phyloP scores from a whole-genome alignment of 1,140 invertebrate genomes.

The Procambarus clarkii region DNA sequence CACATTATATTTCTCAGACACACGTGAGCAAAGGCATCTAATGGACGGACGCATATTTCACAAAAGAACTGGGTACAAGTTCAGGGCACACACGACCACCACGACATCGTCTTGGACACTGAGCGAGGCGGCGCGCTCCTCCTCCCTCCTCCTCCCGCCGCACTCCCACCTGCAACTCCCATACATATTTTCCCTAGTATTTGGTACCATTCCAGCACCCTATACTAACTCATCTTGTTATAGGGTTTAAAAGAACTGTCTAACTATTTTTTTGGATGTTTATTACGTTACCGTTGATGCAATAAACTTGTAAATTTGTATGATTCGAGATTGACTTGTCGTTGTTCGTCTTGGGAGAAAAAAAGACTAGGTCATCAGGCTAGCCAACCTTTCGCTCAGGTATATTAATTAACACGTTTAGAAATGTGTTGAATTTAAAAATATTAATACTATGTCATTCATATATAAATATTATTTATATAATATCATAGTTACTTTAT shows the following conservation, averaged over 20 bases:
- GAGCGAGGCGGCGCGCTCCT: background rate
- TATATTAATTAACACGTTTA: background rate
- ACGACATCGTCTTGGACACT: constrained; percentile 7
- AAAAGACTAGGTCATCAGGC: background rate
- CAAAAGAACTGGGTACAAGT: background rate
- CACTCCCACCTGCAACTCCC: too few relatives aligned
- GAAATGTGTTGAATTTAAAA: background rate
- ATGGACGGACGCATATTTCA: constrained; percentile 9
- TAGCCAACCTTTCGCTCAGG: background rate
- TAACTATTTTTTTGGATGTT: too few relatives aligned
- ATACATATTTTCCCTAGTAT: background rate
- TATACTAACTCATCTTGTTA: too few relatives aligned
- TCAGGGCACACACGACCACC: background rate
- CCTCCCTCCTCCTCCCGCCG: background rate
- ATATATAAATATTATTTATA: background rate
- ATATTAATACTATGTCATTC: too few relatives aligned
- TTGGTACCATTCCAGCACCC: too few relatives aligned
- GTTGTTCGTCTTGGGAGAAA: background rate
- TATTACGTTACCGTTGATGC: too few relatives aligned
- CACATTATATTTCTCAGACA: constrained; percentile 17
- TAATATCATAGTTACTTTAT: background rate
- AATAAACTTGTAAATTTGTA: too few relatives aligned
- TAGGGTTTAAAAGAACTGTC: too few relatives aligned
- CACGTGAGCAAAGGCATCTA: background rate
- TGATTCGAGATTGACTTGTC: too few relatives aligned